These are phyloP conservation scores for Chromis chromis DNA, from an alignment of 2,797 vertebrate species.

Conservation along the genomic window DNA sequence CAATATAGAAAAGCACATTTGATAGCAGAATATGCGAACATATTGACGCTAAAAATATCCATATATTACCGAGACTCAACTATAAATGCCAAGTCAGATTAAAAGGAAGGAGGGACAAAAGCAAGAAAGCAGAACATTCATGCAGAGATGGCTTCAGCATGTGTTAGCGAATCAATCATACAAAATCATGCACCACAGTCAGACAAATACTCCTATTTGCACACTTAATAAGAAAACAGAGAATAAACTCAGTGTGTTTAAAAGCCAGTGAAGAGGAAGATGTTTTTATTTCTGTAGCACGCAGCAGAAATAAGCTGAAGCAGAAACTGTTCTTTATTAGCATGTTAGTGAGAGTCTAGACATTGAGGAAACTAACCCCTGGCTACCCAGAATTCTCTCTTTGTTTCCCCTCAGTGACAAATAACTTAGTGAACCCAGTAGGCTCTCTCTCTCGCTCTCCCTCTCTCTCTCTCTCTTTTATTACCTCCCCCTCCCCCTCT, in stretches of 20 bases:
- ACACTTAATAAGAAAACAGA: conserved; percentile 13
- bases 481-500: conserved; percentile 21
- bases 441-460: conserved; percentile 7
- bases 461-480: conserved; percentile 28
- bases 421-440: conserved; percentile 31
- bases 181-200: background rate
- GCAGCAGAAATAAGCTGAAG: conserved; percentile 18
- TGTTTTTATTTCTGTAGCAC: conserved; percentile 10
- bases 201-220: background rate
- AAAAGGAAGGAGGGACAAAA: background rate
- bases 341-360: conserved; percentile 10
- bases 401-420: conserved; percentile 44
- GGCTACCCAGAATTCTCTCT: conserved; percentile 22
- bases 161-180: background rate
- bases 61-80: background rate
- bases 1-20: no score
- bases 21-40: no score
- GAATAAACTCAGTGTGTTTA: conserved; percentile 7
- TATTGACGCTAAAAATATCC: no score
- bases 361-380: conserved; percentile 4
- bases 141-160: background rate
- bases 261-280: conserved; percentile 14
- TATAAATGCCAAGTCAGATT: background rate
- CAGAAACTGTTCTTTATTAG: conserved; percentile 23
- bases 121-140: background rate